Evolutionary conservation across 2,888 invertebrate genomes (phyloP).

Genomic region (Mechanitis messenoides): DNA sequence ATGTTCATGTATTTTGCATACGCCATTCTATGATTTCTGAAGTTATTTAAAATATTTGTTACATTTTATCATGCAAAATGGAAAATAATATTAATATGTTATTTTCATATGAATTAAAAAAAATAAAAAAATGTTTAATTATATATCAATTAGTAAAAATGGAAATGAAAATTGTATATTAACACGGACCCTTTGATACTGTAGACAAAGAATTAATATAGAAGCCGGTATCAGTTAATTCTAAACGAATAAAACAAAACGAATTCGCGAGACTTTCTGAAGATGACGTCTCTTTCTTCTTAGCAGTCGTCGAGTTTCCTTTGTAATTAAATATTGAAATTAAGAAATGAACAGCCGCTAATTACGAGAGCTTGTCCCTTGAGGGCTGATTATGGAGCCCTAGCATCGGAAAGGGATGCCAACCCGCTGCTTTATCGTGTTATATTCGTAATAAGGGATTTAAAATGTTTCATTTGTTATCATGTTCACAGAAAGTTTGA

Average conservation of each 20-base stretch:
- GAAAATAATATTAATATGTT: too few species aligned
- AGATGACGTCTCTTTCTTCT: conserved; percentile 71
- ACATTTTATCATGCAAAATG: background rate
- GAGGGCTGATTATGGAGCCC: conserved; percentile 72
- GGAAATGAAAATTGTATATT: conserved; percentile 13
- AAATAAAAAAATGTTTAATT: conserved; percentile 20
- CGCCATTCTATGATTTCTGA: conserved; percentile 19
- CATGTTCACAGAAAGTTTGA: background rate
- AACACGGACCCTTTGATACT: conserved; percentile 18
- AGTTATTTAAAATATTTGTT: conserved; percentile 21
- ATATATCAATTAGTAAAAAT: background rate
- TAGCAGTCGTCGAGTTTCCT: conserved; percentile 75
- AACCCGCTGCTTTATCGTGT: conserved; percentile 55
- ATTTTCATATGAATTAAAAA: too few species aligned
- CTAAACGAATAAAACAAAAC: conserved; percentile 66
- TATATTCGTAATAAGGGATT: conserved; percentile 49
- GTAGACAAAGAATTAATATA: conserved; percentile 35
- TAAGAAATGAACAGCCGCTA: conserved; percentile 78
- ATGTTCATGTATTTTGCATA: conserved; percentile 25
- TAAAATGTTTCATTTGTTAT: conserved; percentile 9
- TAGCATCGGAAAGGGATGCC: conserved; percentile 64
- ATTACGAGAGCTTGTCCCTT: conserved; percentile 76
- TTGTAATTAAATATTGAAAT: conserved; percentile 79
- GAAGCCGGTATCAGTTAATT: conserved; percentile 56
- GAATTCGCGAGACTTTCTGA: conserved; percentile 66